Evolutionary conservation across 1,140 invertebrate species (phyloP), one percentile per base, ranked within the genome.

Genomic region (Lordiphosa stackelbergi): DNA sequence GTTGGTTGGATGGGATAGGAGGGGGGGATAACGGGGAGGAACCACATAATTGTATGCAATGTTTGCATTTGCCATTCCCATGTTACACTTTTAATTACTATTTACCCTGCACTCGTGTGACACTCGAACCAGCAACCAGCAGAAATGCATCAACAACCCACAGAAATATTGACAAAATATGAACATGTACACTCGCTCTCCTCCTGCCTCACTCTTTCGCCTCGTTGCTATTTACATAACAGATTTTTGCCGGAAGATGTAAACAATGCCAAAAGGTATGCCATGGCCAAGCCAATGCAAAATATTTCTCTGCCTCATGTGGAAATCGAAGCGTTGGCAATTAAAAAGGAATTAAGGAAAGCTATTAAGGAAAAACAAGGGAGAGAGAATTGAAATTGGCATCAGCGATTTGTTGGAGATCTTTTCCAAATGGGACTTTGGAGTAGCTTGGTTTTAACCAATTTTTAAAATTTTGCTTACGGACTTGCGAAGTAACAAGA

Each of bases 1-100:
- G 43, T 35, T 69, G 43, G 46, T 40, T 35, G 48, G 34, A 42
- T 42, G 35, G 46, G 16, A 31, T 7, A 12, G 9, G 28, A 12
- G 24, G 11, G n/a, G 11, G 8, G 13, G 13, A 24, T 38, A 11
- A 8, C 8, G 8, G 28, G 43, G 38, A 16, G 19, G 3, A 41
- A 41, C 19, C 19, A 19, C 53, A 56, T 45, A 43, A 70, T 70
- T 70, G 62, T 59, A 75, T 66, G 66, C 73, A 68, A 59, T 22
- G 65, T 69, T 59, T 31, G 49, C 73, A 75, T 75, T 75, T 70
- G 58, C 52, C 61, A 47, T 43, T 6, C 13, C 12, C 10, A 5
- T 36, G 34, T 11, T 83, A 64, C 75, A 81, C 78, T 81, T 81
- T 81, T 83, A 81, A 81, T 81, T 81, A 81, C 75, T 81, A 75